phyloP scores from a whole-genome alignment of 1,140 invertebrate species.

The Medauroidea extradentata region DNA sequence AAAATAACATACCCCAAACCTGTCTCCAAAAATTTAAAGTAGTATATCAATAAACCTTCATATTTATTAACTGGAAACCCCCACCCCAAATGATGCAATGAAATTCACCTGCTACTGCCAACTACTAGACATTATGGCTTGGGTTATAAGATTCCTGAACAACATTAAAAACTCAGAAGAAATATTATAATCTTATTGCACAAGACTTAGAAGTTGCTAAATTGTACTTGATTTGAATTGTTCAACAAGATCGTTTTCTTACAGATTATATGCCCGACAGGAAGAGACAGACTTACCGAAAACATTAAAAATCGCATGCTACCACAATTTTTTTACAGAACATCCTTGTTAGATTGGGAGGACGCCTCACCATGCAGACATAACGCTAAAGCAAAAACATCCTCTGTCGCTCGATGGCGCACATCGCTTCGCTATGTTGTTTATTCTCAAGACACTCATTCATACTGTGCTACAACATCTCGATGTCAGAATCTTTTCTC shows the following conservation, averaged over 20 bases:
- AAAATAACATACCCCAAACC: too few relatives aligned
- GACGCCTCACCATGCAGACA: neutral
- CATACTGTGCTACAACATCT: neutral
- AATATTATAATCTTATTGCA: neutral
- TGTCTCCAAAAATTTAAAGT: too few relatives aligned
- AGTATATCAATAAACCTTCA: too few relatives aligned
- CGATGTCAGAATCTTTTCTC: neutral
- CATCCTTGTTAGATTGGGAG: neutral
- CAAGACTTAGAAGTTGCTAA: neutral
- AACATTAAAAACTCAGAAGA: neutral
- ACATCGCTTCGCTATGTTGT: neutral
- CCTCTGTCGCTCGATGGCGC: neutral
- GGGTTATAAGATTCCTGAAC: neutral
- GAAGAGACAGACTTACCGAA: neutral
- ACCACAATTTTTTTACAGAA: neutral
- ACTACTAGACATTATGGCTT: neutral
- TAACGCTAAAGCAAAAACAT: neutral
- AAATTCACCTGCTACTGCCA: neutral
- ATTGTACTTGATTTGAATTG: neutral
- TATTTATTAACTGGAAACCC: too few relatives aligned
- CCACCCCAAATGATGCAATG: too few relatives aligned
- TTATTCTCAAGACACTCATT: neutral
- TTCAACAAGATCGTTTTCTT: neutral
- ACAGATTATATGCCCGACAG: neutral
- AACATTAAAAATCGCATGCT: neutral